Evolutionary conservation across 2,113 vertebrate species (phyloP), one percentile per base, ranked within the genome.

Genomic region (Setophaga coronata): DNA sequence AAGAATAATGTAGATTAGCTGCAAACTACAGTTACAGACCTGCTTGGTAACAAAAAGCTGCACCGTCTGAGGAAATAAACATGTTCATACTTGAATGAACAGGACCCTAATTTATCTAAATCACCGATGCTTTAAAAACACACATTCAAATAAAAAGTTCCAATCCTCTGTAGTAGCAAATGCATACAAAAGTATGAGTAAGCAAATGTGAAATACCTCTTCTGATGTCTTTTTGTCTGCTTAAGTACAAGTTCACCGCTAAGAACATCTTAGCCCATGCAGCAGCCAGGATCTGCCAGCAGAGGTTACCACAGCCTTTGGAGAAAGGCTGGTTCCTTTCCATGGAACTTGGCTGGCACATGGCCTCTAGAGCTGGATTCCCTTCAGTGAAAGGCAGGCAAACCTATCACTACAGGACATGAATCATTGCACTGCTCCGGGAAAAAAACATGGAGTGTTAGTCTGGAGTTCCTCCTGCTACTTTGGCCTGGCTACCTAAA

Each of bases 281-380:
- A 95, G 19, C 60, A 24, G 45, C 73, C 8, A 18, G 40, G 57
- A 83, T 3, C 77, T 16, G 89, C 94, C 95, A 89, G 89, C 94
- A 97, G 95, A 94, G 95, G 95, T 21, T 89, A 34, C 76, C 67
- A 20, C 86, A 96, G 82, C 74, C 31, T 45, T 71, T 15, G 74
- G 36, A 56, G 31, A 57, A 28, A 25, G 33, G 61, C 65, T 51
- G 65, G 2, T 33, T 23, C 28, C n/a, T 73, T 14, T 38, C 50
- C 3, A 1, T 1, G 25, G 20, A 64, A 33, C 25, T 36, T 5
- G 31, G 36, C 67, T 64, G 80, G 72, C 45, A 20, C 18, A 8
- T 3, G 72, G 54, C 60, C 29, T 34, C 51, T 2, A 2, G n/a
- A 57, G 38, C 56, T 26, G 36, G 6, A 16, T 38, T n/a, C 42